Conservation (phyloP, 2,113 vertebrate genomes). For the Anguilla japonica region DNA sequence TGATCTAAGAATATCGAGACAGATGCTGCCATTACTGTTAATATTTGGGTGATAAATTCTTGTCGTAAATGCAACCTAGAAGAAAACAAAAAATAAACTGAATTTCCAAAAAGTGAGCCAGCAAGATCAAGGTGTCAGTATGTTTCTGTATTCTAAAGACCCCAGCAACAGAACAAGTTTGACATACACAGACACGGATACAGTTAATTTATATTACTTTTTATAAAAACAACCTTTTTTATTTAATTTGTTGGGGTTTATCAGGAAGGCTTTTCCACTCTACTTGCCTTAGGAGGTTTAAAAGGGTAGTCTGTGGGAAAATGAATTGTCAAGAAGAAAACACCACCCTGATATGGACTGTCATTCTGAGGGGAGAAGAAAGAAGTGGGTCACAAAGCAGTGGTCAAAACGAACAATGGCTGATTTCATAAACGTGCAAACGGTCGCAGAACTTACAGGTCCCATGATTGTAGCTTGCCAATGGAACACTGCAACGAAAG, state of each 20-base stretch:
- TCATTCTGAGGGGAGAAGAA: conserved; percentile 62
- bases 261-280: conserved; percentile 35
- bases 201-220: too few species aligned
- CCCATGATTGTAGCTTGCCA: conserved; percentile 80
- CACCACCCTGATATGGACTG: conserved; percentile 78
- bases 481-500: conserved; percentile 66
- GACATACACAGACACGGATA: too few species aligned
- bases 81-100: conserved; percentile 9
- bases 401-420: neutral
- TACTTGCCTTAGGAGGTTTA: conserved; percentile 75
- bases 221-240: neutral
- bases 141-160: too few species aligned
- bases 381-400: neutral
- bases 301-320: conserved; percentile 80
- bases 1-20: conserved; percentile 97
- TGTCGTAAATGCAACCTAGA: conserved; percentile 95
- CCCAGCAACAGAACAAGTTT: too few species aligned
- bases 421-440: neutral
- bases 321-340: conserved; percentile 79
- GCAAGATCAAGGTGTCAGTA: neutral
- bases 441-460: conserved; percentile 63
- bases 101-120: neutral
- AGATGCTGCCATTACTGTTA: conserved; percentile 99
- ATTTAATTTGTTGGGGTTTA: too few species aligned
- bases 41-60: conserved; percentile 99